These are phyloP conservation scores for Chaenogobius annularis DNA, from an alignment of 2,113 vertebrate genomes.

Conservation along the genomic window DNA sequence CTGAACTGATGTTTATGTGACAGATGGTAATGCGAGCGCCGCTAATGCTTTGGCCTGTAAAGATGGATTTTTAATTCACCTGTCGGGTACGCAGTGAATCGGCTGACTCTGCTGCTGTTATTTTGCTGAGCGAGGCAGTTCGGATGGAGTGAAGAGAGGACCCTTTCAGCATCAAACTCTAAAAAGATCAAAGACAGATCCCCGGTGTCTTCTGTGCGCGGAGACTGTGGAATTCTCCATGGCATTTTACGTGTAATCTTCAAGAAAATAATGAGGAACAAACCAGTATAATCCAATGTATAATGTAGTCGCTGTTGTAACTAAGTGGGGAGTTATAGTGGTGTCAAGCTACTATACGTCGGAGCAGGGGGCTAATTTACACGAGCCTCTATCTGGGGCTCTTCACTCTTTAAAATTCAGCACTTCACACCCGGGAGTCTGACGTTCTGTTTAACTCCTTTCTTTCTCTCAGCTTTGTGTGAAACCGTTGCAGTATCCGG, in stretches of 20 bases:
- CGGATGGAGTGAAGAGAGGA: conserved; percentile 27
- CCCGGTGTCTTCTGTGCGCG: not conserved
- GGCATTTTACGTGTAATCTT: not conserved
- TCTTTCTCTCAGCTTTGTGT: too few species aligned
- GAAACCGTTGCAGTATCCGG: too few species aligned
- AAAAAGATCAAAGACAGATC: not conserved
- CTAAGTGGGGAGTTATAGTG: too few species aligned
- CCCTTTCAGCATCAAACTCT: conserved; percentile 9
- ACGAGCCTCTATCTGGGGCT: too few species aligned
- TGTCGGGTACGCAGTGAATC: conserved; percentile 46
- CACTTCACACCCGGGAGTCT: too few species aligned
- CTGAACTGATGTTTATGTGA: conserved; percentile 59
- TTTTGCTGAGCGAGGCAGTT: conserved; percentile 51
- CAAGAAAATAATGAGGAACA: not conserved
- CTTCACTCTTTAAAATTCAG: too few species aligned
- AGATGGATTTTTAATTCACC: conserved; percentile 70
- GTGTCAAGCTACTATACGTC: too few species aligned
- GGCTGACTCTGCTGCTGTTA: conserved; percentile 44
- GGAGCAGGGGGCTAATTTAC: too few species aligned
- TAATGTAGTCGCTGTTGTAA: too few species aligned
- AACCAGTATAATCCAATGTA: not conserved
- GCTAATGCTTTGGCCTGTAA: conserved; percentile 66
- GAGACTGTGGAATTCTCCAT: not conserved
- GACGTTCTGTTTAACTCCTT: too few species aligned
- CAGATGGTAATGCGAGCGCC: conserved; percentile 66